Percentiles rank a stretch among this genome's conserved stretches.
These are phyloP conservation scores for Neotoma lepida DNA, from an alignment of 2,113 vertebrate genomes.

Conservation along the genomic window DNA sequence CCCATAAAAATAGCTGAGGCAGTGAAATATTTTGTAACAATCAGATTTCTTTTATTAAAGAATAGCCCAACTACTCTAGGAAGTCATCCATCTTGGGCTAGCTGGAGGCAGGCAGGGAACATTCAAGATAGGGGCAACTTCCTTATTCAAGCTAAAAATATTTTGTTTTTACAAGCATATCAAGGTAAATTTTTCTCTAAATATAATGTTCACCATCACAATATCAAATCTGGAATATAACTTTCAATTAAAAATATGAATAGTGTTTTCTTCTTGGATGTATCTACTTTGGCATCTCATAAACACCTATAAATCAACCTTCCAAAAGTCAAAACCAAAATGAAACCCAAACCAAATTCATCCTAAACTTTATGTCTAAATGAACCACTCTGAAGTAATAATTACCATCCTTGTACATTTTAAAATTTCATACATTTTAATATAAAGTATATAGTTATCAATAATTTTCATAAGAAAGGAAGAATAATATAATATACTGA, in stretches of 20 bases:
- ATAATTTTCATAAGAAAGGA: background rate
- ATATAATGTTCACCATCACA: background rate
- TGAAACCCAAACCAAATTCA: background rate
- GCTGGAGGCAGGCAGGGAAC: background rate
- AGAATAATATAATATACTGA: background rate
- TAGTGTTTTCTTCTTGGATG: background rate
- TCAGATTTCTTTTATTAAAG: background rate
- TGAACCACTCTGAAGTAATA: background rate
- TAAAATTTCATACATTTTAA: background rate
- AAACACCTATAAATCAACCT: background rate
- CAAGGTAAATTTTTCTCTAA: background rate
- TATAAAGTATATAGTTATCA: background rate
- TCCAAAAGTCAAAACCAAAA: background rate
- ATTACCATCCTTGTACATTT: background rate
- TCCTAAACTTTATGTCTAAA: background rate
- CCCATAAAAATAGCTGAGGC: background rate
- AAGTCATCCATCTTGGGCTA: background rate
- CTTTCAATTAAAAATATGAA: background rate
- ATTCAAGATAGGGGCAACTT: background rate
- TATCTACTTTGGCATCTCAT: background rate
- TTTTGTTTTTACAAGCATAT: background rate
- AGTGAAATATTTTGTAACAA: background rate
- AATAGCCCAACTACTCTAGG: background rate
- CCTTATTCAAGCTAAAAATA: background rate
- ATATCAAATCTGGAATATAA: background rate